Conservation (phyloP, 2,113 vertebrate species). For the Aptenodytes patagonicus region DNA sequence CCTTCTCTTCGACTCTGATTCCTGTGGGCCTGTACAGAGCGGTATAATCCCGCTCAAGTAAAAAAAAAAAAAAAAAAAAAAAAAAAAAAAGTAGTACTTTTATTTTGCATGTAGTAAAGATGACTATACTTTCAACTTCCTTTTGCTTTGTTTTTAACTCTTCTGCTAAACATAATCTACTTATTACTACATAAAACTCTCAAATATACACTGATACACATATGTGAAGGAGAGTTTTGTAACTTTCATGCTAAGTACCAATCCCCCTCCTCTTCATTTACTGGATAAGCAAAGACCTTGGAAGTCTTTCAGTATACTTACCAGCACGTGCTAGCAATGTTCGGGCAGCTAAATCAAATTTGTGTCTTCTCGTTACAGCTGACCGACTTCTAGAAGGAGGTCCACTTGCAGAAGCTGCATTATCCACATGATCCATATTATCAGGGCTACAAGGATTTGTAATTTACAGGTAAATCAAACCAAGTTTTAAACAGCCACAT, state of each 20-base stretch:
- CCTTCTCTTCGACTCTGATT: constrained; percentile 91
- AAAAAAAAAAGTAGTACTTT: constrained; percentile 36
- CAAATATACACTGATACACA: background rate
- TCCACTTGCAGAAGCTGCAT: constrained; percentile 81
- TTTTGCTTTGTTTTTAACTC: background rate
- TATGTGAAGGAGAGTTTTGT: background rate
- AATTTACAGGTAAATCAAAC: background rate
- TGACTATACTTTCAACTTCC: background rate
- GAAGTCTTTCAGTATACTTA: constrained; percentile 56
- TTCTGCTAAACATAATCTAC: background rate
- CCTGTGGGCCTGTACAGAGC: constrained; percentile 95
- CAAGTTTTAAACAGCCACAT: background rate
- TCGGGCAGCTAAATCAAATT: constrained; percentile 93
- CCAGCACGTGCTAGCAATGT: constrained; percentile 93
- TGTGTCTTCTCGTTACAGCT: constrained; percentile 87
- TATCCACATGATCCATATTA: constrained; percentile 86
- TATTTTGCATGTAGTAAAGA: constrained; percentile 26
- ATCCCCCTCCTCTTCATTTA: background rate
- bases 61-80: background rate
- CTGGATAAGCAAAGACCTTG: background rate
- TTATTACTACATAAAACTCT: background rate
- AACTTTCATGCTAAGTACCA: background rate
- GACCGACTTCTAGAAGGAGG: constrained; percentile 83
- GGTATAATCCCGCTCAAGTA: constrained; percentile 89
- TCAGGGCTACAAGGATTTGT: constrained; percentile 78